phyloP scores from a whole-genome alignment of 2,888 invertebrate species.

The Heliothis peltigera region DNA sequence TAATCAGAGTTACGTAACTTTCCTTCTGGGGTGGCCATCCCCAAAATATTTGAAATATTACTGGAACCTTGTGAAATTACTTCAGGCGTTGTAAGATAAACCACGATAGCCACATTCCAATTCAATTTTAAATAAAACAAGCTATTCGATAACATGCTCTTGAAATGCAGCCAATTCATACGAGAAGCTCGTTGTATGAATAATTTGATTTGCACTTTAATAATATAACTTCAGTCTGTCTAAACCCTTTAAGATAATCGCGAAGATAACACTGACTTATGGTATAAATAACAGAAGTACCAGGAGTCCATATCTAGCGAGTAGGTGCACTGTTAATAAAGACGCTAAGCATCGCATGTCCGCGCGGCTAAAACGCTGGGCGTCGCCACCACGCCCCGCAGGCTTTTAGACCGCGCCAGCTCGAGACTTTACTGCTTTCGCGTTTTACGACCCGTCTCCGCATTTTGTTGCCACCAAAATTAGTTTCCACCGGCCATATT shows the following conservation, averaged over 20 bases:
- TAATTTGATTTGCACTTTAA: slow-evolving; percentile 47
- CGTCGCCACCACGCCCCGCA: slow-evolving; percentile 81
- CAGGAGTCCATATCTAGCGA: slow-evolving; percentile 67
- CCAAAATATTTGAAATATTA: slow-evolving; percentile 48
- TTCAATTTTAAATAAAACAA: slow-evolving; percentile 35
- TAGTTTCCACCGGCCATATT: slow-evolving; percentile 61
- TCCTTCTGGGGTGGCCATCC: slow-evolving; percentile 51
- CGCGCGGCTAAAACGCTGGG: slow-evolving; percentile 83
- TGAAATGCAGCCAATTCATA: slow-evolving; percentile 50
- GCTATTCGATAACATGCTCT: slow-evolving; percentile 38
- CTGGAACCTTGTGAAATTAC: slow-evolving; percentile 37
- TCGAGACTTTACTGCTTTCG: slow-evolving; percentile 76
- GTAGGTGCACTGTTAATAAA: slow-evolving; percentile 81
- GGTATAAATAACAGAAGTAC: slow-evolving; percentile 60
- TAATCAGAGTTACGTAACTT: slow-evolving; percentile 68
- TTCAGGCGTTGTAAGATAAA: slow-evolving; percentile 14
- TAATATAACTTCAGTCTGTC: slow-evolving; percentile 22
- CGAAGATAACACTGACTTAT: slow-evolving; percentile 46
- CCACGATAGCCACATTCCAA: slow-evolving; percentile 24
- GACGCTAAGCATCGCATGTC: slow-evolving; percentile 77
- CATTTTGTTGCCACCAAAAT: slow-evolving; percentile 80
- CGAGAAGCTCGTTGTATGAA: slow-evolving; percentile 39
- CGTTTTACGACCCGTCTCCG: slow-evolving; percentile 78
- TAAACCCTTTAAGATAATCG: slow-evolving; percentile 37
- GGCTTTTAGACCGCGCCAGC: slow-evolving; percentile 75